Conservation (phyloP, 64 coral and sea anemone species). For the Anthopleura sola region DNA sequence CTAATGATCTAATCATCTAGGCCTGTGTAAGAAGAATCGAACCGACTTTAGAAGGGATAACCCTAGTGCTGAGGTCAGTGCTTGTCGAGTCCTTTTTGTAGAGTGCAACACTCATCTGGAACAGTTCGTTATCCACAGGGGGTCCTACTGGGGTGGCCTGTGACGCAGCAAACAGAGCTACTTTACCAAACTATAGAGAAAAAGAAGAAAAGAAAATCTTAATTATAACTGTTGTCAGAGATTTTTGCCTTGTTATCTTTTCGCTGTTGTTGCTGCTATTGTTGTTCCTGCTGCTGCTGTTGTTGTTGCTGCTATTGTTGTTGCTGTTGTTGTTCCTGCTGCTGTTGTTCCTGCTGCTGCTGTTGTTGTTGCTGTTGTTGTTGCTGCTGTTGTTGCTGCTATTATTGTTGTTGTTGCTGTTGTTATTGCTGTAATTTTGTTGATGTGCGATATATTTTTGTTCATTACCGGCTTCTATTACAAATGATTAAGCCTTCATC, state of each 20-base stretch:
- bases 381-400: neutral
- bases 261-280: neutral
- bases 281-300: neutral
- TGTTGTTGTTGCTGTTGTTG: neutral
- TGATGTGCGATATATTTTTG: no score
- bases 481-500: no score
- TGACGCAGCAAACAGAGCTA: slow-evolving; percentile 56
- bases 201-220: neutral
- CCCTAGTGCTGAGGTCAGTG: neutral
- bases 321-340: neutral
- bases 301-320: neutral
- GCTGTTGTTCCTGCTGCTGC: neutral
- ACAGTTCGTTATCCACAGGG: slow-evolving; percentile 83
- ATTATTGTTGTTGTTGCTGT: neutral
- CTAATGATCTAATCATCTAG: neutral
- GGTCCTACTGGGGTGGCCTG: slow-evolving; percentile 54
- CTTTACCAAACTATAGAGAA: slow-evolving; percentile 29
- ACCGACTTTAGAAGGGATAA: slow-evolving; percentile 18
- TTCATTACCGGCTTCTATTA: no score
- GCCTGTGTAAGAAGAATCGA: slow-evolving; percentile 3
- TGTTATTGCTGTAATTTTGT: neutral
- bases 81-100: slow-evolving; percentile 67
- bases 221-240: neutral
- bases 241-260: neutral
- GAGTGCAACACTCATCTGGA: slow-evolving; percentile 84